Evolutionary conservation across 2,113 vertebrate species (phyloP), one percentile per base, ranked within the genome.

Genomic region (Entomyzon cyanotis): DNA sequence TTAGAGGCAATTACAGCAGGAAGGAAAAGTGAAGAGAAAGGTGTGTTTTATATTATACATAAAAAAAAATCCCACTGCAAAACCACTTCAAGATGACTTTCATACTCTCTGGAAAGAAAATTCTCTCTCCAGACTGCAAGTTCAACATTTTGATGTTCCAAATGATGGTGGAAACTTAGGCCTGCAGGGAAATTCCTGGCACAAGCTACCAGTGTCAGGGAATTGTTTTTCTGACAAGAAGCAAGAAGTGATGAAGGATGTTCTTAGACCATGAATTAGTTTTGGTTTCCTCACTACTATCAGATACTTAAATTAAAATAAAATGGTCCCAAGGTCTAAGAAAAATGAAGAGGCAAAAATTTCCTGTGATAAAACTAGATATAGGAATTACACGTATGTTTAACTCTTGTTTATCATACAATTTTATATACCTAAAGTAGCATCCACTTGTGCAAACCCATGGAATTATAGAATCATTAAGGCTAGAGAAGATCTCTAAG

Each of bases 141-240:
- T 90, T 96, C 96, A 94, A 84, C 62, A 90, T 70, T 96, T 68
- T 82, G 59, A 93, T 94, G 77, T 95, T 96, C 86, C 83, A 93
- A 62, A n/a, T n/a, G 16, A 68, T 33, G 12, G 44, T 87, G n/a
- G 52, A 92, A 95, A 82, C 53, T 81, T 84, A 73, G 49, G 91
- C 64, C 94, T 95, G 91, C 42, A 56, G 90, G 88, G 94, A 96
- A 96, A 97, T 95, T 96, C 83, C 87, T 97, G 93, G 92, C 21
- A 14, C 55, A 76, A 56, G 77, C 70, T 97, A 97, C 89, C 56
- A 88, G 22, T 71, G 85, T 91, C 35, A 44, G 90, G 52, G 87
- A 97, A 95, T 95, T 95, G 87, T 81, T 98, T 96, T 97, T 97
- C 90, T 96, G 71, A 94, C 94, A 97, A 85, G 85, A 94, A 96